Evolutionary conservation across 2,888 invertebrate genomes (phyloP).

Genomic region (Drosophila quinaria): DNA sequence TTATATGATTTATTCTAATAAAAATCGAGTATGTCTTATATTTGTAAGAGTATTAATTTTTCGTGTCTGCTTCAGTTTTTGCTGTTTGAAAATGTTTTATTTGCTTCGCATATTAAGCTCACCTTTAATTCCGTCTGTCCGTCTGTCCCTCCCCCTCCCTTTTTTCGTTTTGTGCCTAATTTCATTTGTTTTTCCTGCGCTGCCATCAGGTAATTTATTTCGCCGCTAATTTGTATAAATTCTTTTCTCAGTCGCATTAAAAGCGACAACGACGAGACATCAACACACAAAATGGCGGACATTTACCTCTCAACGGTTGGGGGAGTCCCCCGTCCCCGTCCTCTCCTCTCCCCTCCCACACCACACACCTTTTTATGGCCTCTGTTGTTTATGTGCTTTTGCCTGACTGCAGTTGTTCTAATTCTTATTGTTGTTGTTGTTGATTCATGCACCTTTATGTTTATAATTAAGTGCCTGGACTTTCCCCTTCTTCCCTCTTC

Average conservation of each 20-base stretch:
- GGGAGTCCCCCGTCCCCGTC: constrained; percentile 22
- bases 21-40: not conserved
- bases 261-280: constrained; percentile 46
- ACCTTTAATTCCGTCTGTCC: constrained; percentile 27
- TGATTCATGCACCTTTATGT: constrained; percentile 54
- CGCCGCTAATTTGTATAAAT: constrained; percentile 76
- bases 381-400: constrained; percentile 31
- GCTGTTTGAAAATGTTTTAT: constrained; percentile 33
- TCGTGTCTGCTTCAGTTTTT: not conserved
- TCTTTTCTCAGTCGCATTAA: constrained; percentile 64
- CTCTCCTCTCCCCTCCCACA: not conserved
- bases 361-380: constrained; percentile 23
- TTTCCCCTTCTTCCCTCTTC: not conserved
- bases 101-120: constrained; percentile 47
- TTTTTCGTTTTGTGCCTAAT: constrained; percentile 51
- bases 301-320: constrained; percentile 37
- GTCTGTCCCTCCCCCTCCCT: not conserved
- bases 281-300: constrained; percentile 55
- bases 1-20: too few relatives aligned
- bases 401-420: constrained; percentile 18
- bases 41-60: constrained; percentile 19
- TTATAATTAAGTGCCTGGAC: constrained; percentile 73
- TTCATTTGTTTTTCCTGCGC: constrained; percentile 58
- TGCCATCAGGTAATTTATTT: constrained; percentile 67
- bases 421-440: constrained; percentile 2